phyloP scores from a whole-genome alignment of 1,140 invertebrate species.

The Leptopilina clavipes region DNA sequence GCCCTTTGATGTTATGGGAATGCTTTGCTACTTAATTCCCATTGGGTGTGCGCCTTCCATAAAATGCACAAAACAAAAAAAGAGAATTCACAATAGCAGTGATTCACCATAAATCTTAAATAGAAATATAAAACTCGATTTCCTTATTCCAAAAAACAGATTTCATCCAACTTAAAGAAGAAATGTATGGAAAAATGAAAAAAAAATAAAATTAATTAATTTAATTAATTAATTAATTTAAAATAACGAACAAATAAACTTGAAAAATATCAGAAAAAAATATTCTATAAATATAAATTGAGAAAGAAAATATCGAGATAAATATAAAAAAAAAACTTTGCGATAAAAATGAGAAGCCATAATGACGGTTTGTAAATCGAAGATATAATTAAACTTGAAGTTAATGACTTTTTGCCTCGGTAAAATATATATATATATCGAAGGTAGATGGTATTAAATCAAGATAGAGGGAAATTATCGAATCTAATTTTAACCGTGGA shows the following conservation, averaged over 20 bases:
- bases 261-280: too few relatives aligned
- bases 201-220: too few relatives aligned
- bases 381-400: slow-evolving; percentile 3
- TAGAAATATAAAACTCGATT: background rate
- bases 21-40: slow-evolving; percentile 21
- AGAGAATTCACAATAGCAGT: slow-evolving; percentile 18
- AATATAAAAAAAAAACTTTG: too few relatives aligned
- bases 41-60: slow-evolving; percentile 16
- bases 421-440: too few relatives aligned
- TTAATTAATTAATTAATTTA: too few relatives aligned
- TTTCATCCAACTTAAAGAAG: too few relatives aligned
- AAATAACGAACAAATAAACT: too few relatives aligned
- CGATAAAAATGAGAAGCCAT: background rate
- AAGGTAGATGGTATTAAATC: too few relatives aligned
- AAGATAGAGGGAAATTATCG: background rate
- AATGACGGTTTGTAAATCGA: background rate
- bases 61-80: background rate
- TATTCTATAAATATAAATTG: too few relatives aligned
- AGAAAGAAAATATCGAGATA: too few relatives aligned
- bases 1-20: slow-evolving; percentile 27
- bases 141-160: background rate
- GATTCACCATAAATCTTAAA: slow-evolving; percentile 17
- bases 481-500: slow-evolving; percentile 10
- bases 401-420: background rate
- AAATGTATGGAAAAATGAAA: background rate